Evolutionary conservation across 2,113 vertebrate species (phyloP).

Genomic region (Varanus komodoensis): DNA sequence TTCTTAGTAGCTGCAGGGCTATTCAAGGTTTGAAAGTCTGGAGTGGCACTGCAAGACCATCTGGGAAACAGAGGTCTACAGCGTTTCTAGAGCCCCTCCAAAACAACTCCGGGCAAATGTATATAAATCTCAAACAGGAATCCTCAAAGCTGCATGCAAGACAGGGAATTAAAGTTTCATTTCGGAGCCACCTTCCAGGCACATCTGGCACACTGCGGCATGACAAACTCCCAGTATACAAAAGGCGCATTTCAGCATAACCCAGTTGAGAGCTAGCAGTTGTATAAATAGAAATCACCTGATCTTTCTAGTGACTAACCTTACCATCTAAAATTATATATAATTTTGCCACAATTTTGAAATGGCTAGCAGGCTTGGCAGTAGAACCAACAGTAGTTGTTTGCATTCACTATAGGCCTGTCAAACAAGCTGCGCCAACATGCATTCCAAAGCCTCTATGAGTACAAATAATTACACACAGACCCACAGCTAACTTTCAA

Average conservation of each 20-base stretch:
- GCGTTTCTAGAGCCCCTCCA: not conserved
- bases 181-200: not conserved
- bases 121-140: not conserved
- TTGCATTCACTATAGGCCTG: not conserved
- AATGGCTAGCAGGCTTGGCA: not conserved
- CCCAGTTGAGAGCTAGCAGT: not conserved
- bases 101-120: not conserved
- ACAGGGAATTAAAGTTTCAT: slow-evolving; percentile 3
- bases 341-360: slow-evolving; percentile 15
- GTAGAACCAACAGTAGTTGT: not conserved
- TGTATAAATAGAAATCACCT: not conserved
- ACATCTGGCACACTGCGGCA: no score
- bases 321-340: slow-evolving; percentile 22
- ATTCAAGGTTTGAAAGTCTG: no score
- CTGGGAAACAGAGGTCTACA: not conserved
- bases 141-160: not conserved
- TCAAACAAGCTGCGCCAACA: not conserved
- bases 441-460: not conserved
- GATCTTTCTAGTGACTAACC: not conserved
- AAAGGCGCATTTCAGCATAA: not conserved
- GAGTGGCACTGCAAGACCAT: no score
- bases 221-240: not conserved
- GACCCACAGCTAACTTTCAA: not conserved
- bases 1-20: no score
- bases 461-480: slow-evolving; percentile 15